Base-by-base conservation (phyloP, 2,888 invertebrate genomes). In the Lepidonotus clava region DNA sequence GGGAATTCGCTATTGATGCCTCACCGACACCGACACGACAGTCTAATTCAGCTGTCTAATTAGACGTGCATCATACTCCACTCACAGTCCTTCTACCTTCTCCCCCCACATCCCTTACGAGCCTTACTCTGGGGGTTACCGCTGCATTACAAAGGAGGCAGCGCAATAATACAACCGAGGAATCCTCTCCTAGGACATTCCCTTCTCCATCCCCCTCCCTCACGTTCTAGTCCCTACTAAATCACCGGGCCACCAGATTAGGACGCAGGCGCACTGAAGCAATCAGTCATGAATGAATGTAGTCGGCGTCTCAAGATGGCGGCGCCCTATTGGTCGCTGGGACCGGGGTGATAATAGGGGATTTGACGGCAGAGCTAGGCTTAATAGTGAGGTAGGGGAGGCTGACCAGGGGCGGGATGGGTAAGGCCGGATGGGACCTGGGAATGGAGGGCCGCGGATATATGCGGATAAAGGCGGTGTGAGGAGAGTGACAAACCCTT, bases 261-360 rank as follows among this genome's bases (percentile, higher is more conserved):
- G 36, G 0, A 34, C 36, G 76, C 76, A 76, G 34, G 76, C 76
- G 34, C 76, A 38, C 76, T n/a, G 40, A 76, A 38, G 38, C 76
- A 34, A 76, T 76, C 76, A 34, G 24, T 76, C 76, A 36, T 38
- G 36, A 76, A 76, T 76, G 76, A 76, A 36, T 36, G 76, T 38
- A 38, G 76, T 24, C 76, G 14, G 38, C 76, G 38, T 76, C 18
- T 38, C 76, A 76, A 61, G 61, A 61, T 61, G 61, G 61, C 61
- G 61, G 4, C 28, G 61, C 24, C 61, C 61, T 61, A 61, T 61
- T 61, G 61, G 61, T 4, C 28, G 28, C 4, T n/a, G 11, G 61
- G 61, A 1, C 61, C 28, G 2, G 24, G 61, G 24, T 32, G 61
- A 61, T 61, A 61, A 8, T 61, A 61, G 61, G 61, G 61, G 61